phyloP scores from a whole-genome alignment of 1,140 invertebrate species.

The Chironomus tepperi region DNA sequence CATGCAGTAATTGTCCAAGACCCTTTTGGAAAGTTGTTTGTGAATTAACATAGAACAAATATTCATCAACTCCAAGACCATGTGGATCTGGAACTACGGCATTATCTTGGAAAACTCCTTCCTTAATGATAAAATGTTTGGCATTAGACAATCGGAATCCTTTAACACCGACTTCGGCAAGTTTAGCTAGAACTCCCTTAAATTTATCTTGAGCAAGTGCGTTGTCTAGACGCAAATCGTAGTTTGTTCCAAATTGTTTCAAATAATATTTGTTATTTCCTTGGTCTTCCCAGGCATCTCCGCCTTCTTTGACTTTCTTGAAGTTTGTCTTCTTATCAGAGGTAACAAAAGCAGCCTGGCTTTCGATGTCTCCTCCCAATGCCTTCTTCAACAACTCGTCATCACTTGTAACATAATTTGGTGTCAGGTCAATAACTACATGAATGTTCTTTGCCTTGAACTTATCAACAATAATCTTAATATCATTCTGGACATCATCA shows the following conservation, averaged over 20 bases:
- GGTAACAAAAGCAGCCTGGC: slow-evolving; percentile 35
- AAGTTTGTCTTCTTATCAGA: slow-evolving; percentile 58
- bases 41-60: slow-evolving; percentile 50
- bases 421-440: slow-evolving; percentile 44
- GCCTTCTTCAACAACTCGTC: slow-evolving; percentile 38
- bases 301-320: slow-evolving; percentile 46
- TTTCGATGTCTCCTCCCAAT: slow-evolving; percentile 34
- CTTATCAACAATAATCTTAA: slow-evolving; percentile 31
- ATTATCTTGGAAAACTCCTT: slow-evolving; percentile 42
- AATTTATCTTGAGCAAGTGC: slow-evolving; percentile 48
- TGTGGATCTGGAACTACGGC: slow-evolving; percentile 29
- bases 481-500: slow-evolving; percentile 32
- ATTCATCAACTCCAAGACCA: slow-evolving; percentile 39
- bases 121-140: slow-evolving; percentile 53
- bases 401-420: slow-evolving; percentile 42
- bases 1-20: slow-evolving; percentile 46
- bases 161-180: slow-evolving; percentile 58
- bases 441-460: slow-evolving; percentile 32
- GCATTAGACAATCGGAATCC: slow-evolving; percentile 65
- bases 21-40: slow-evolving; percentile 49
- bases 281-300: slow-evolving; percentile 50
- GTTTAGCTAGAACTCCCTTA: slow-evolving; percentile 53
- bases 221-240: slow-evolving; percentile 60
- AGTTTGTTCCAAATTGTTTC: slow-evolving; percentile 48
- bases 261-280: slow-evolving; percentile 49